Conservation (phyloP, 2,888 invertebrate species). For the Tetramorium bicarinatum region DNA sequence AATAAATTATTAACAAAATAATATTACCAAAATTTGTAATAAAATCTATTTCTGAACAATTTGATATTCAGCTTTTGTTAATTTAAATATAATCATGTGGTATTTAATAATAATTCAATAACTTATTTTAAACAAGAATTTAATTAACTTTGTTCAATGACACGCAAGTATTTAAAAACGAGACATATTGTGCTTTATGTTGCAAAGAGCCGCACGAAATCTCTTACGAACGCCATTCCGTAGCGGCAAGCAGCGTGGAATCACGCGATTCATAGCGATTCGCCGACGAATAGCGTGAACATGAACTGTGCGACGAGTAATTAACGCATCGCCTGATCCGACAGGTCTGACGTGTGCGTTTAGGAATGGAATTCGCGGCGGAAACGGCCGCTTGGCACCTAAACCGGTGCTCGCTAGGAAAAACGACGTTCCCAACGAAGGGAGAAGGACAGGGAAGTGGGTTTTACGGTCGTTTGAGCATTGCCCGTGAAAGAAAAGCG, state of each 20-base stretch:
- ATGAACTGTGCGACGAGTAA: constrained; percentile 61
- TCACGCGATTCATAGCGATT: constrained; percentile 61
- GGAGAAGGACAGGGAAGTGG: constrained; percentile 46
- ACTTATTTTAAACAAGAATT: background rate
- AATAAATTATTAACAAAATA: background rate
- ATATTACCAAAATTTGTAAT: background rate
- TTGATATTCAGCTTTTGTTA: background rate
- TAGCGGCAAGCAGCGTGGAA: constrained; percentile 47
- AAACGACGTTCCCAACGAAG: constrained; percentile 50
- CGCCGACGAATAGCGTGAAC: constrained; percentile 31
- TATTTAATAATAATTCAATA: background rate
- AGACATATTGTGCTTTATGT: background rate
- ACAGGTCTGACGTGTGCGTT: constrained; percentile 71
- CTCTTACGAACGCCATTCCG: background rate
- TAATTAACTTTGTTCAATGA: background rate
- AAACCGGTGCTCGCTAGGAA: constrained; percentile 54
- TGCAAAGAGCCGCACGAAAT: constrained; percentile 16
- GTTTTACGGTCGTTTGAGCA: constrained; percentile 3
- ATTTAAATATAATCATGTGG: background rate
- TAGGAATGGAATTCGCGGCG: constrained; percentile 73
- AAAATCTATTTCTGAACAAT: background rate
- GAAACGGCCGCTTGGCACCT: constrained; percentile 76
- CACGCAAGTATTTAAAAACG: background rate
- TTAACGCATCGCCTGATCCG: constrained; percentile 73
- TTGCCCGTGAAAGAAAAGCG: constrained; percentile 39